phyloP scores from a whole-genome alignment of 2,113 vertebrate genomes.

The Bagarius yarrelli region DNA sequence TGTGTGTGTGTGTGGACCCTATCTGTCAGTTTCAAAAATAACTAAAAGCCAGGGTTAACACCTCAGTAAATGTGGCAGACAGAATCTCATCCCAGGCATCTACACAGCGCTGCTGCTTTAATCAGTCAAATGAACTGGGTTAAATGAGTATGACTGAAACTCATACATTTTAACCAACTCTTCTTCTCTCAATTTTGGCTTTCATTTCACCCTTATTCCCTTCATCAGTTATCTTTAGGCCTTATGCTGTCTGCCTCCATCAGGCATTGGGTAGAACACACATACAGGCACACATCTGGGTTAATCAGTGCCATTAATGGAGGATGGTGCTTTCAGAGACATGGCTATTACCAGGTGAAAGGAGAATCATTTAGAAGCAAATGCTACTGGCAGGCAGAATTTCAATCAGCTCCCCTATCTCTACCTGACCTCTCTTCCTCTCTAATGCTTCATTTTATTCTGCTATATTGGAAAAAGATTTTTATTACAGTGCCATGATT shows the following conservation, averaged over 20 bases:
- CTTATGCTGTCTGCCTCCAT: slow-evolving; percentile 57
- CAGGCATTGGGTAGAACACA: slow-evolving; percentile 36
- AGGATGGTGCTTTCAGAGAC: slow-evolving; percentile 50
- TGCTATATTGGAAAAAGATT: not conserved
- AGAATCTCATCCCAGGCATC: slow-evolving; percentile 53
- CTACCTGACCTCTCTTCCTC: not conserved
- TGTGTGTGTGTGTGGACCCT: not conserved
- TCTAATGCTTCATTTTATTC: slow-evolving; percentile 1
- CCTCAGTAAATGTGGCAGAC: slow-evolving; percentile 50
- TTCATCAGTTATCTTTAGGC: slow-evolving; percentile 43
- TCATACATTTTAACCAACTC: slow-evolving; percentile 65
- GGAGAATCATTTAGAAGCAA: slow-evolving; percentile 51
- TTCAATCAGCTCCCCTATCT: slow-evolving; percentile 52
- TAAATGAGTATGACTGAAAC: slow-evolving; percentile 61
- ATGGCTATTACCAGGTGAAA: slow-evolving; percentile 54
- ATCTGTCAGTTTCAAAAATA: slow-evolving; percentile 32
- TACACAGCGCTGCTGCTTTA: slow-evolving; percentile 49
- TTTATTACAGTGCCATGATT: not conserved
- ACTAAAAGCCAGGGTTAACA: slow-evolving; percentile 51
- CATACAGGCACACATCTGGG: slow-evolving; percentile 49
- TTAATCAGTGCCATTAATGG: slow-evolving; percentile 71
- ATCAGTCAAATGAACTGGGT: slow-evolving; percentile 60
- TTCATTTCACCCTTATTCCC: slow-evolving; percentile 38
- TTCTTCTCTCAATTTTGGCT: slow-evolving; percentile 30
- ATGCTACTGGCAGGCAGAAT: slow-evolving; percentile 58